phyloP scores from a whole-genome alignment of 53 echinoderm and acorn worm genomes.

The Crossaster papposus region DNA sequence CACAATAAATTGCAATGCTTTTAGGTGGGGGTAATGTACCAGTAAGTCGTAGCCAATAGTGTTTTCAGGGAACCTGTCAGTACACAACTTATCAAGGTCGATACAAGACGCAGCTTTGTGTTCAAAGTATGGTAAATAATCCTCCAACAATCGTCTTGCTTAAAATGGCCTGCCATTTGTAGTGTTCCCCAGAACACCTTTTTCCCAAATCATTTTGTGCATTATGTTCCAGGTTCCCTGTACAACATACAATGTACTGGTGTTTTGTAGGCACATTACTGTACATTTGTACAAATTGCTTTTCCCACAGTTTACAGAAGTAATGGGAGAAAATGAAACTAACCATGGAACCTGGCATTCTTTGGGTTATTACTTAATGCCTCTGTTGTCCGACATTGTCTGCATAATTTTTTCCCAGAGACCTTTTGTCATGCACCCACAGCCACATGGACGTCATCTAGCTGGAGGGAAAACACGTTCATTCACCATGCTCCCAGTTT shows the following conservation, averaged over 20 bases:
- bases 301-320: background rate
- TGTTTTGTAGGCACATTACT: background rate
- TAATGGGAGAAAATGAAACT: conserved; percentile 20
- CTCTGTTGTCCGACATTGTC: conserved; percentile 19
- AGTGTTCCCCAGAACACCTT: background rate
- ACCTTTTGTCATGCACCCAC: background rate
- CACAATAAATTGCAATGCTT: no score
- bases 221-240: no score
- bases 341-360: background rate
- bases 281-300: background rate
- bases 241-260: no score
- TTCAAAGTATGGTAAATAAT: no score
- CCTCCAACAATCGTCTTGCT: no score
- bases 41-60: no score
- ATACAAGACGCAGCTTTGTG: no score
- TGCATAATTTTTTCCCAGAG: background rate
- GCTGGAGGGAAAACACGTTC: background rate
- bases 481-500: background rate
- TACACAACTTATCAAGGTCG: no score
- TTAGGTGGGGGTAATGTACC: no score
- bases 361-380: background rate
- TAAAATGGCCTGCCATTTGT: no score
- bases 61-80: no score
- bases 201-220: no score
- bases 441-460: conserved; percentile 32